A percentile compares a stretch with the other conserved stretches of the same genome.
phyloP scores from a whole-genome alignment of 2,797 vertebrate genomes.

The Sciurus vulgaris region DNA sequence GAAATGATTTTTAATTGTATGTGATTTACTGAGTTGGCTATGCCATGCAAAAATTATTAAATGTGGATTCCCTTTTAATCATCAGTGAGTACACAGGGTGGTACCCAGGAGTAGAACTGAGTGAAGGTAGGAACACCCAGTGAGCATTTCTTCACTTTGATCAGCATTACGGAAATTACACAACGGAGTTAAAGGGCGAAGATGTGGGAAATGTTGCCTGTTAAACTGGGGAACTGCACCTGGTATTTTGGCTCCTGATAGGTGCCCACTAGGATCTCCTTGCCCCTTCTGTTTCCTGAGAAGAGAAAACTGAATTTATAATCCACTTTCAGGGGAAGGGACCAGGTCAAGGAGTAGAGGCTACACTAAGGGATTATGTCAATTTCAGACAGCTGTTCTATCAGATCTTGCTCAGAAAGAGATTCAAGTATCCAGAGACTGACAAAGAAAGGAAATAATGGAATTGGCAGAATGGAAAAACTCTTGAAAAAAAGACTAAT shows the following conservation, averaged over 20 bases:
- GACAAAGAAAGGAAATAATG: slow-evolving; percentile 25
- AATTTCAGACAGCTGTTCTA: slow-evolving; percentile 78
- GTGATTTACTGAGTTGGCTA: not conserved
- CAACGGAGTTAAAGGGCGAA: slow-evolving; percentile 79
- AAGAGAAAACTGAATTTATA: slow-evolving; percentile 83
- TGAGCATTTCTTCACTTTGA: slow-evolving; percentile 22
- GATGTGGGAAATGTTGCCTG: slow-evolving; percentile 53
- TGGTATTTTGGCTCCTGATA: slow-evolving; percentile 74
- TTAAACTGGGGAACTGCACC: slow-evolving; percentile 64
- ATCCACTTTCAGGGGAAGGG: slow-evolving; percentile 47
- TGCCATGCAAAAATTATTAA: not conserved
- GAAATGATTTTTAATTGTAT: not conserved
- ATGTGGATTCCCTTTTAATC: not conserved
- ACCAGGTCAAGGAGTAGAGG: slow-evolving; percentile 10
- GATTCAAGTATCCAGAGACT: slow-evolving; percentile 70
- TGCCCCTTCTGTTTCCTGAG: slow-evolving; percentile 68
- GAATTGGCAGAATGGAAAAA: slow-evolving; percentile 71
- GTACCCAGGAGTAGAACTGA: slow-evolving; percentile 33
- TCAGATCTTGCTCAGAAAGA: slow-evolving; percentile 74
- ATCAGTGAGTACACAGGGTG: not conserved
- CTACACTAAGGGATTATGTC: slow-evolving; percentile 84
- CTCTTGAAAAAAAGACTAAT: slow-evolving; percentile 21
- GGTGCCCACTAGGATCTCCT: slow-evolving; percentile 40
- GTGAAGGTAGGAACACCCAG: slow-evolving; percentile 64
- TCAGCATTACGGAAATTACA: not conserved